These are phyloP conservation scores for Xylota segnis DNA, from an alignment of 2,888 invertebrate species.

Conservation along the genomic window DNA sequence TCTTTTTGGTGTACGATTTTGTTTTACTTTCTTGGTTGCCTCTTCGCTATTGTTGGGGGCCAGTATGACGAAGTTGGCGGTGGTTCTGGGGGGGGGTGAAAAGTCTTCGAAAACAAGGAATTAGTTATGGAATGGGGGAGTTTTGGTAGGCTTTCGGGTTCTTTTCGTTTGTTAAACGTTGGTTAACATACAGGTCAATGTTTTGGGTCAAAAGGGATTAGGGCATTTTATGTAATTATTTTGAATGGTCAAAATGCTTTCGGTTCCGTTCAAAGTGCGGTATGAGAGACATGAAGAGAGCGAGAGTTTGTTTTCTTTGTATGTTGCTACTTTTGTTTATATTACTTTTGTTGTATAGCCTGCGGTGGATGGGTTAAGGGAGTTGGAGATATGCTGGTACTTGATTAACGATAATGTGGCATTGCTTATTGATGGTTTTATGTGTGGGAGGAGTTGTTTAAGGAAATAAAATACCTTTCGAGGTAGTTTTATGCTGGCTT, in stretches of 20 bases:
- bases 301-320: slow-evolving; percentile 11
- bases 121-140: slow-evolving; percentile 35
- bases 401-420: slow-evolving; percentile 67
- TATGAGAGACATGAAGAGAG: not conserved
- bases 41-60: slow-evolving; percentile 20
- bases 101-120: slow-evolving; percentile 49
- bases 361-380: slow-evolving; percentile 15
- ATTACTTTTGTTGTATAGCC: not conserved
- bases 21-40: slow-evolving; percentile 18
- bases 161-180: slow-evolving; percentile 61
- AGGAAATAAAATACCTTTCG: slow-evolving; percentile 32
- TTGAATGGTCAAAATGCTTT: slow-evolving; percentile 37
- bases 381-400: slow-evolving; percentile 38
- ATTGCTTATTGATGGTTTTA: slow-evolving; percentile 54
- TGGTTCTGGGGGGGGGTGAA: slow-evolving; percentile 24
- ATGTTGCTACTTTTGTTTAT: slow-evolving; percentile 1
- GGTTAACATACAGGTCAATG: slow-evolving; percentile 63
- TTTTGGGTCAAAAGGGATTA: slow-evolving; percentile 53
- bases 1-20: not conserved
- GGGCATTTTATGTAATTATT: slow-evolving; percentile 41
- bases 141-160: not conserved
- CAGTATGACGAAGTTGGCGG: not conserved
- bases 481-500: slow-evolving; percentile 25
- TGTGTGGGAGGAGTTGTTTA: slow-evolving; percentile 32
- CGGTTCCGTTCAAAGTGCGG: slow-evolving; percentile 7